Evolutionary conservation across 2,113 vertebrate species (phyloP).

Genomic region (Catharus fuscescens): DNA sequence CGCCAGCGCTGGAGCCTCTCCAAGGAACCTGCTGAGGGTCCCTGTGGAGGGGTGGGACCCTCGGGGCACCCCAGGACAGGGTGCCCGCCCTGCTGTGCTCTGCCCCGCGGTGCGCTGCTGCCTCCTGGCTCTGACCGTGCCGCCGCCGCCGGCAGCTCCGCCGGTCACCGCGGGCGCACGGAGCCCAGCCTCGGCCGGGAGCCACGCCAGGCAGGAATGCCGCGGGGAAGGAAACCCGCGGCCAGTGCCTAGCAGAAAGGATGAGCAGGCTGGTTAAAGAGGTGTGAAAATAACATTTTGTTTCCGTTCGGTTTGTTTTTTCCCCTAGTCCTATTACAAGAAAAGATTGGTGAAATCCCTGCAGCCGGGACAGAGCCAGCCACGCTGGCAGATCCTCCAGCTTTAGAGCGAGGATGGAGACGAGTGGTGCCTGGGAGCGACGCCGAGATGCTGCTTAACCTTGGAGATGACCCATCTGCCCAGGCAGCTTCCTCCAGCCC

Average conservation of each 20-base stretch:
- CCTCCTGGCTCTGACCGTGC: not conserved
- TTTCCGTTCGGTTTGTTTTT: not conserved
- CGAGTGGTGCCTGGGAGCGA: not conserved
- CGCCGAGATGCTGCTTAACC: slow-evolving; percentile 49
- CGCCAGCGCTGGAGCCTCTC: not conserved
- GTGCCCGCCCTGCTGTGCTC: accelerated
- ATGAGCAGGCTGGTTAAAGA: slow-evolving; percentile 18
- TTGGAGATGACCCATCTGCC: slow-evolving; percentile 55
- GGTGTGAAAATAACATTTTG: slow-evolving; percentile 53
- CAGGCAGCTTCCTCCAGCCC: slow-evolving; percentile 1
- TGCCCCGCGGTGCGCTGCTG: accelerated
- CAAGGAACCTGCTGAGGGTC: slow-evolving; percentile 24
- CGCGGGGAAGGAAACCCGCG: not conserved
- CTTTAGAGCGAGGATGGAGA: not conserved
- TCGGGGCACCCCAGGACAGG: not conserved
- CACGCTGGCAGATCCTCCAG: not conserved
- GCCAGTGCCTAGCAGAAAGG: not conserved
- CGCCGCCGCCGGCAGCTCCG: accelerated
- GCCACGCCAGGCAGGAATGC: not conserved
- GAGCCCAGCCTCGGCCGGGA: not conserved
- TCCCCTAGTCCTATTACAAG: not conserved
- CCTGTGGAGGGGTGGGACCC: not conserved
- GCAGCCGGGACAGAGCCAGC: not conserved
- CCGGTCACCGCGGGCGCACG: not conserved
- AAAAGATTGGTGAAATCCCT: slow-evolving; percentile 6